Base-by-base conservation (phyloP, 2,113 vertebrate genomes). In the Chloebia gouldiae region DNA sequence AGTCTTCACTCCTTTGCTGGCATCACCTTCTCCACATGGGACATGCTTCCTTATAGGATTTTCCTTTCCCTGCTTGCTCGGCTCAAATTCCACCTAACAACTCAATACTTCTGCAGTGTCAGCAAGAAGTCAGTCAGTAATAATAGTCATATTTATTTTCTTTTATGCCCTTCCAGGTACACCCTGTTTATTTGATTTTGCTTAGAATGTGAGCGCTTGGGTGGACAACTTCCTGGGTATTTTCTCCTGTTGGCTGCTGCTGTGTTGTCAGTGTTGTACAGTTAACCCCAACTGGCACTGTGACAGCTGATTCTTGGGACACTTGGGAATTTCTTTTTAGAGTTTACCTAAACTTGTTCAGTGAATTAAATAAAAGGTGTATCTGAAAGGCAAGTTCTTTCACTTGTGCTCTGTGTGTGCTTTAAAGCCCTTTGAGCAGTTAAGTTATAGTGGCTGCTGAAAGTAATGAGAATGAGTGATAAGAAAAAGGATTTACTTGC, bases 401-500 rank as follows among this genome's bases (percentile, higher is more conserved):
- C 21, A 5, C 39, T 87, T 64, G 45, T 57, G 15, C 23, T 77
- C 40, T 0, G 0, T 20, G 40, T 86, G 8, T 27, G 25, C 51
- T 89, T 75, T 70, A 54, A 60, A 78, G 54, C 45, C 28, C 70
- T 79, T 65, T 33, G 42, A 82, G 65, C 0, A 0, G 25, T 54
- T 72, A 94, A 80, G 81, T 88, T 97, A 59, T 11, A 71, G 57
- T 30, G 13, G 33, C 57, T 93, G 69, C 40, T 71, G 49, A 84
- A 92, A 65, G 82, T 88, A 87, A 73, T 51, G 54, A 86, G 51
- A 70, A 28, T 42, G 37, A 86, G 54, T 56, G 57, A 70, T 92
- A 95, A 92, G 61, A 49, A 91, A 83, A 90, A 81, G 56, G 66
- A 86, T 92, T 96, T 87, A 56, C 49, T 86, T 81, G n/a, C 65